Percentiles rank a stretch among this genome's conserved stretches.
These are phyloP conservation scores for Scaptomyza graminum DNA, from an alignment of 1,140 invertebrate species.

Conservation along the genomic window DNA sequence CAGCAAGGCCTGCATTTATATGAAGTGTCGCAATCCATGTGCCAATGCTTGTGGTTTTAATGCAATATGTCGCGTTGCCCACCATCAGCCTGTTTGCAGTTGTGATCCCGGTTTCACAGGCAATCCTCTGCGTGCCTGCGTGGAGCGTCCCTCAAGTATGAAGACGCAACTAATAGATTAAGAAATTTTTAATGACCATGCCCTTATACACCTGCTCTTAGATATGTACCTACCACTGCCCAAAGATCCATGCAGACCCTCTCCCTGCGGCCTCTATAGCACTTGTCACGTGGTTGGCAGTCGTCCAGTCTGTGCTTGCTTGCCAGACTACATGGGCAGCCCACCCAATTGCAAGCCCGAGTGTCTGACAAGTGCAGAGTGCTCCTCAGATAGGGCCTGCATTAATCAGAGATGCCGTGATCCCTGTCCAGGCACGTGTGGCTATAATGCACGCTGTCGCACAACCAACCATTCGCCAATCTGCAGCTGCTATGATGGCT, in stretches of 20 bases:
- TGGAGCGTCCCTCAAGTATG: conserved; percentile 87
- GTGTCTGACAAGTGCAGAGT: conserved; percentile 92
- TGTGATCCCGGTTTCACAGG: conserved; percentile 90
- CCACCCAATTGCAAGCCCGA: conserved; percentile 92
- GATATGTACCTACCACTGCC: conserved; percentile 85
- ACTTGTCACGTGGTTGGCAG: conserved; percentile 89
- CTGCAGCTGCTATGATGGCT: conserved; percentile 90
- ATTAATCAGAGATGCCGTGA: conserved; percentile 91
- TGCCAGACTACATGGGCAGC: conserved; percentile 90
- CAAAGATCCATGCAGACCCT: conserved; percentile 90
- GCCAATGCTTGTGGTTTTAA: conserved; percentile 91
- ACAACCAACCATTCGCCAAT: conserved; percentile 93
- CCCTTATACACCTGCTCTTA: conserved; percentile 65
- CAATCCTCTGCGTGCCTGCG: conserved; percentile 90
- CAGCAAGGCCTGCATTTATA: conserved; percentile 90
- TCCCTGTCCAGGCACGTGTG: conserved; percentile 92
- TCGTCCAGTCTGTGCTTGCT: conserved; percentile 92
- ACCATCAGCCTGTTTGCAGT: conserved; percentile 92
- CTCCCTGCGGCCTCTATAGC: conserved; percentile 92
- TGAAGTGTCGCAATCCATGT: conserved; percentile 93
- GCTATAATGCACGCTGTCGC: conserved; percentile 91
- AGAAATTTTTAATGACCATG: conserved; percentile 37
- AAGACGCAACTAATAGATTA: not conserved
- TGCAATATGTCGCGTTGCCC: conserved; percentile 91
- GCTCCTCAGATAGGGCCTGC: conserved; percentile 90